These are phyloP conservation scores for Antheraea assamensis DNA, from an alignment of 2,888 invertebrate genomes.

Conservation along the genomic window DNA sequence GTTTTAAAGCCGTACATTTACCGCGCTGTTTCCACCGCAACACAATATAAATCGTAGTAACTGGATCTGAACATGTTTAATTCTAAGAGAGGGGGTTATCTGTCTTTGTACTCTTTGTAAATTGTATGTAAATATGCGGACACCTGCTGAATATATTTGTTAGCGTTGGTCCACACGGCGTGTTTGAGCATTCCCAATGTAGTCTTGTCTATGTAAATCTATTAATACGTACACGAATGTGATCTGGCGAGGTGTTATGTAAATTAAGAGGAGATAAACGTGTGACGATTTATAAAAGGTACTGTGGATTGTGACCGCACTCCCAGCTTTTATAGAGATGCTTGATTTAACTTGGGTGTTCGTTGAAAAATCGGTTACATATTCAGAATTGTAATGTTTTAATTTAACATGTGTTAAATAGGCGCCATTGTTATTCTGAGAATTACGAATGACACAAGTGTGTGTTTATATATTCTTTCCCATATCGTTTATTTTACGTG, in stretches of 20 bases:
- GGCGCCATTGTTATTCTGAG: background rate
- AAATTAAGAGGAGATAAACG: slow-evolving; percentile 49
- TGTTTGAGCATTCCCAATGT: slow-evolving; percentile 69
- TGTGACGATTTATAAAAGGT: slow-evolving; percentile 41
- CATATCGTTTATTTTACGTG: background rate
- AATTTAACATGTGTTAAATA: background rate
- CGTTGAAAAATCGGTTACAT: slow-evolving; percentile 2
- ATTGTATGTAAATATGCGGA: slow-evolving; percentile 80
- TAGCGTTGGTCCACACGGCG: slow-evolving; percentile 56
- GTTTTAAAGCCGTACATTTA: slow-evolving; percentile 7
- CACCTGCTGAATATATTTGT: slow-evolving; percentile 81
- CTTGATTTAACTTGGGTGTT: slow-evolving; percentile 8
- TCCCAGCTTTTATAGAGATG: background rate
- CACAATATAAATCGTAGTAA: slow-evolving; percentile 34
- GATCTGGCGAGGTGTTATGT: slow-evolving; percentile 65
- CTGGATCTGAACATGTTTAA: slow-evolving; percentile 60
- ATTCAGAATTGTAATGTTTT: slow-evolving; percentile 10
- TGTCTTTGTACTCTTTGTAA: slow-evolving; percentile 65
- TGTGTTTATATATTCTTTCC: background rate
- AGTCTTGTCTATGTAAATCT: slow-evolving; percentile 75
- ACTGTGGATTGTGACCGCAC: slow-evolving; percentile 12
- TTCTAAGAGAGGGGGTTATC: slow-evolving; percentile 62
- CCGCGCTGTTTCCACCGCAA: slow-evolving; percentile 23
- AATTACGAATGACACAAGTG: background rate
- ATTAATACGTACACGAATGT: slow-evolving; percentile 66